These are phyloP conservation scores for Plecotus auritus DNA, from an alignment of 2,113 vertebrate genomes.

Conservation along the genomic window DNA sequence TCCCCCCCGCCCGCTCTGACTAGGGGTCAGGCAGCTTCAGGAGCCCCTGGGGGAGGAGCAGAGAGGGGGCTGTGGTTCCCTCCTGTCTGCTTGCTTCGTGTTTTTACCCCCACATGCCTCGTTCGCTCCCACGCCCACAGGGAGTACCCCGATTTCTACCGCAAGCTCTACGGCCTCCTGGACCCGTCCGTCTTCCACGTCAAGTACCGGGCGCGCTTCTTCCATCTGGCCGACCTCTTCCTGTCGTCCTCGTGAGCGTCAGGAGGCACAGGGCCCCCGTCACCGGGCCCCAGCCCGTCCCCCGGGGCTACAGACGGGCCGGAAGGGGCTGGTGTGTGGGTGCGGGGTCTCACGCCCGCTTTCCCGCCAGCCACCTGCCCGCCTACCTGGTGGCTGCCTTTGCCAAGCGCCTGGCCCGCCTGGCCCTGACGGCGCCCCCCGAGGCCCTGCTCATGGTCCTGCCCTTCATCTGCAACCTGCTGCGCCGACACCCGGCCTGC, in stretches of 20 bases:
- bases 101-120: accelerated
- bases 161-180: conserved; percentile 92
- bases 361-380: conserved; percentile 88
- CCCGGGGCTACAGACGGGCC: accelerated
- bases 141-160: conserved; percentile 97
- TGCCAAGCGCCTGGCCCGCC: conserved; percentile 90
- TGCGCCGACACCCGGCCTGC: conserved; percentile 92
- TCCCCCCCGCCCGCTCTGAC: background rate
- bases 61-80: too few species aligned
- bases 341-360: accelerated
- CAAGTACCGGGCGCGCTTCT: conserved; percentile 94
- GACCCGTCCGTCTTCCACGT: conserved; percentile 93
- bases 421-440: conserved; percentile 90
- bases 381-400: conserved; percentile 95
- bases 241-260: conserved; percentile 92
- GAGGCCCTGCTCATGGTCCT: conserved; percentile 90
- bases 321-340: background rate
- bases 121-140: conserved; percentile 65
- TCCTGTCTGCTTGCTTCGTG: too few species aligned
- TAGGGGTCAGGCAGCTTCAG: background rate
- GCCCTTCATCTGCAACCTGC: conserved; percentile 94
- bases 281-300: background rate
- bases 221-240: conserved; percentile 91
- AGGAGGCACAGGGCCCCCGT: accelerated
- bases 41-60: too few species aligned